Conservation (phyloP, 2,797 vertebrate genomes). For the Trichosurus vulpecula region DNA sequence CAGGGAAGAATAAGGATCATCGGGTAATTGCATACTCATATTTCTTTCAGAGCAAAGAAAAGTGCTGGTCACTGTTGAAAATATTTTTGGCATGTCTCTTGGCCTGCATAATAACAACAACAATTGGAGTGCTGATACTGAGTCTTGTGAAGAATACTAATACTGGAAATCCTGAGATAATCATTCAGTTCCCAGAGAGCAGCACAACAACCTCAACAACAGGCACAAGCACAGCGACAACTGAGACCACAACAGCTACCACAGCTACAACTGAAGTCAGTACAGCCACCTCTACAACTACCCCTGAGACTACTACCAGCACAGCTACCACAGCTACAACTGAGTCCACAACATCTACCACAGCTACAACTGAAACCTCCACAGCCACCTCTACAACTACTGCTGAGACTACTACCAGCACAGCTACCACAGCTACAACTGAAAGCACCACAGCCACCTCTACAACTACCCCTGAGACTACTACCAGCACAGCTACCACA, state of each 20-base stretch:
- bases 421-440: too few species aligned
- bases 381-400: not conserved
- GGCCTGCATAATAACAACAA: conserved; percentile 63
- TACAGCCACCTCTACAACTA: not conserved
- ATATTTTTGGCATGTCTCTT: conserved; percentile 69
- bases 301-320: not conserved
- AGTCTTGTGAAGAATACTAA: conserved; percentile 47
- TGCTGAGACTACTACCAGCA: not conserved
- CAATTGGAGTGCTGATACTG: conserved; percentile 60
- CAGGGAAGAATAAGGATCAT: not conserved
- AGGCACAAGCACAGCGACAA: not conserved
- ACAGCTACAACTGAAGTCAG: not conserved
- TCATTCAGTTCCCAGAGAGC: not conserved
- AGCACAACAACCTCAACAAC: not conserved
- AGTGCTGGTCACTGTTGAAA: conserved; percentile 50
- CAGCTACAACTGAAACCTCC: not conserved
- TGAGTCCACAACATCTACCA: not conserved
- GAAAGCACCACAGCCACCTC: not conserved
- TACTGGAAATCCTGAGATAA: not conserved
- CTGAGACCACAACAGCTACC: not conserved
- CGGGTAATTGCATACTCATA: not conserved
- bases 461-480: not conserved
- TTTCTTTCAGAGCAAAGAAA: conserved; percentile 48
- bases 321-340: not conserved
- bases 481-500: not conserved